These are phyloP conservation scores for Scarus forsteni DNA, from an alignment of 2,797 vertebrate genomes.

Conservation along the genomic window DNA sequence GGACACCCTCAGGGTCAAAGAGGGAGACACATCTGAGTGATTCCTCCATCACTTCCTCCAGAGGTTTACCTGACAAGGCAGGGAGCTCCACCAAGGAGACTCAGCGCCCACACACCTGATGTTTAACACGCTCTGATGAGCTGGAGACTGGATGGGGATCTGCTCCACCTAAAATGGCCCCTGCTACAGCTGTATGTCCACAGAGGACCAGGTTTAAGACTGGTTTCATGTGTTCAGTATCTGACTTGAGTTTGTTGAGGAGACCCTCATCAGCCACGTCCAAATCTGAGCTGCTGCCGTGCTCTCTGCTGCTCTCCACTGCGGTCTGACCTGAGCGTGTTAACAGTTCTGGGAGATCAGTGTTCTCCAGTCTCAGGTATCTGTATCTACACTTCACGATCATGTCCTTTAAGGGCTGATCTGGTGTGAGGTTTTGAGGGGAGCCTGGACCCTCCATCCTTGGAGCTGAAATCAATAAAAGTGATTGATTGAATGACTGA, in stretches of 20 bases:
- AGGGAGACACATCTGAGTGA: no score
- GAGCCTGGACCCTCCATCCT: not conserved
- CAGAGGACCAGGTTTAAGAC: constrained; percentile 16
- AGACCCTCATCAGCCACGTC: not conserved
- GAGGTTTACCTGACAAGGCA: no score
- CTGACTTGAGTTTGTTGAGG: not conserved
- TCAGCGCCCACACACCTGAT: no score
- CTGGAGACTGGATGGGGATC: not conserved
- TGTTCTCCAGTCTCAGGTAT: not conserved
- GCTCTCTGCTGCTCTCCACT: no score
- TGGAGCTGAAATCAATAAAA: constrained; percentile 11
- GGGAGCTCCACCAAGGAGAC: no score
- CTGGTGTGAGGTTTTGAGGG: not conserved
- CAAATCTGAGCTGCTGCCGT: no score
- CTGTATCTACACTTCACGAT: constrained; percentile 3
- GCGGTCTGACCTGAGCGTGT: not conserved
- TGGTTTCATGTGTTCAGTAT: not conserved
- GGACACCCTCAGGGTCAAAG: no score
- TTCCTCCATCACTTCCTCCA: no score
- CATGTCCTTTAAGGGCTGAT: not conserved
- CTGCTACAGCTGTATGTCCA: no score
- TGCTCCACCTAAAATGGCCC: not conserved
- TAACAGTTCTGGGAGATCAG: not conserved
- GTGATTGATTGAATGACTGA: constrained; percentile 4
- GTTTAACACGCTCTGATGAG: no score